Percentiles rank a stretch among this genome's conserved stretches.
Evolutionary conservation across 2,113 vertebrate species (phyloP).

Genomic region (Silurus glanis): DNA sequence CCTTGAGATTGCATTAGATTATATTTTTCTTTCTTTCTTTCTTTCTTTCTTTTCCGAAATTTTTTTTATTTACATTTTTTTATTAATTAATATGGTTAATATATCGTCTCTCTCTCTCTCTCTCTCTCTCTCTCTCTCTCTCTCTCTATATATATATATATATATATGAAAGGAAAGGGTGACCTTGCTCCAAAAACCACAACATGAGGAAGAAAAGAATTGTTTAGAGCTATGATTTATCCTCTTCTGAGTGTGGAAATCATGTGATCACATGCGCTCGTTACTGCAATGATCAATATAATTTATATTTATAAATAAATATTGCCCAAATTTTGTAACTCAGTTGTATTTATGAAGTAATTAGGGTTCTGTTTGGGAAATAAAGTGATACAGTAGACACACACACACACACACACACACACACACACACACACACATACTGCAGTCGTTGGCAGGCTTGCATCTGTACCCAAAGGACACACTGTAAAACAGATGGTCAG

Average conservation of each 20-base stretch:
- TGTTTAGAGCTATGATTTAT: background rate
- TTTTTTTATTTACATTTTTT: too few species aligned
- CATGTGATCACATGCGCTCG: background rate
- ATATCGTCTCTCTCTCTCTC: too few species aligned
- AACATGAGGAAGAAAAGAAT: slow-evolving; percentile 16
- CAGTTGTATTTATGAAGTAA: background rate
- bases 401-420: background rate
- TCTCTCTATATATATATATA: background rate
- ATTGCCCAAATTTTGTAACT: background rate
- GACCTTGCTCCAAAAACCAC: slow-evolving; percentile 47
- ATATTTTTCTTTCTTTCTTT: too few species aligned
- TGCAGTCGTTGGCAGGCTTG: slow-evolving; percentile 32
- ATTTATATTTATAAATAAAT: background rate
- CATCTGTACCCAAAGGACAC: slow-evolving; percentile 46
- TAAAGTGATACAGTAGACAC: background rate
- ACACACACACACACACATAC: background rate
- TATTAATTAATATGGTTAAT: too few species aligned
- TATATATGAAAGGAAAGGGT: slow-evolving; percentile 24
- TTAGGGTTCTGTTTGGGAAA: background rate
- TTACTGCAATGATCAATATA: background rate
- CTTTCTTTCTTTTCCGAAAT: too few species aligned
- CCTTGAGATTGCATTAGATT: too few species aligned
- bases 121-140: background rate
- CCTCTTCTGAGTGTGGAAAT: background rate
- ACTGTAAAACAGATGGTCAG: slow-evolving; percentile 51